phyloP scores from a whole-genome alignment of 2,888 invertebrate species.

The Oegoconia quadripuncta region DNA sequence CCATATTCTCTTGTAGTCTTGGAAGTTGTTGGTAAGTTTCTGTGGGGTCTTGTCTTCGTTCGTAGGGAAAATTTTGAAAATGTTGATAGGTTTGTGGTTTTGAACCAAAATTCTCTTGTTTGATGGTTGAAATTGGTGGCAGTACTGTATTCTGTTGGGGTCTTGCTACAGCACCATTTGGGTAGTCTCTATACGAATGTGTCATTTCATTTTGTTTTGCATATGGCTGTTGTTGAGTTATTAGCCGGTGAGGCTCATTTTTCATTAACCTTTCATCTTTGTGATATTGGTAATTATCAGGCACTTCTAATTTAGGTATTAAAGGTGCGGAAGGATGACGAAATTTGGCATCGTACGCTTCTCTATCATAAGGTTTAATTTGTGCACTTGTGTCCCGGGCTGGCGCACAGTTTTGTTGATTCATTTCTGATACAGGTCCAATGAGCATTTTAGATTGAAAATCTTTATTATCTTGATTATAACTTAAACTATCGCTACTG shows the following conservation, averaged over 20 bases:
- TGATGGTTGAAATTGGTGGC: conserved; percentile 74
- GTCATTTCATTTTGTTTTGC: conserved; percentile 42
- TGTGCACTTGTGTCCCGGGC: conserved; percentile 62
- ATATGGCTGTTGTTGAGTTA: conserved; percentile 43
- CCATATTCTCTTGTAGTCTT: conserved; percentile 55
- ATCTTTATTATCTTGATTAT: conserved; percentile 74
- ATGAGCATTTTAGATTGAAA: conserved; percentile 78
- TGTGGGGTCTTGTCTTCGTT: conserved; percentile 44
- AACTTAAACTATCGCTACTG: conserved; percentile 68
- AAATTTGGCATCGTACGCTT: conserved; percentile 63
- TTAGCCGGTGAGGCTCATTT: conserved; percentile 42
- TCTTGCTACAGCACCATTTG: conserved; percentile 44
- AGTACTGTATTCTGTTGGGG: conserved; percentile 54
- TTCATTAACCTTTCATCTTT: conserved; percentile 60
- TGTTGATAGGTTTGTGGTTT: conserved; percentile 54
- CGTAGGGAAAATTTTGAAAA: conserved; percentile 55
- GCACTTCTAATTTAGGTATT: conserved; percentile 68
- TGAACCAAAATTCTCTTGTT: conserved; percentile 68
- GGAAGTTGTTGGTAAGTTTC: conserved; percentile 49
- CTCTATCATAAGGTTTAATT: conserved; percentile 62
- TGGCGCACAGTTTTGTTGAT: conserved; percentile 63
- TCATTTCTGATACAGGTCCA: conserved; percentile 75
- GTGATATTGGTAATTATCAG: conserved; percentile 63
- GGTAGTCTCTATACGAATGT: conserved; percentile 49
- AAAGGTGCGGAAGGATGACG: conserved; percentile 65